A percentile compares a stretch with the other conserved stretches of the same genome.
phyloP scores from a whole-genome alignment of 2,797 vertebrate species.

The Smutsia gigantea region DNA sequence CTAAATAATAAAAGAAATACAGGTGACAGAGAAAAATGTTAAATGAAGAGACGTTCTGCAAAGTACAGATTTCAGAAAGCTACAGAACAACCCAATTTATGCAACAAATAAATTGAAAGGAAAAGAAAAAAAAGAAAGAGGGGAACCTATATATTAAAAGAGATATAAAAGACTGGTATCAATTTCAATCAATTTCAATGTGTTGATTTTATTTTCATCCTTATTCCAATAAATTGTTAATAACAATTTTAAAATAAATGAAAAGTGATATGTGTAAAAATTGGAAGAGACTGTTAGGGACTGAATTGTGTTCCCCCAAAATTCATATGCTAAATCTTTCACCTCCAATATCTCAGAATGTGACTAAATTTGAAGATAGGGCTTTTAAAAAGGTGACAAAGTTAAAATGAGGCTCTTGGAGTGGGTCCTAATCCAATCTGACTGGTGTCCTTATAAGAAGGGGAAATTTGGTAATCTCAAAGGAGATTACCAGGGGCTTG shows the following conservation, averaged over 20 bases:
- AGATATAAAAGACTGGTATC: not conserved
- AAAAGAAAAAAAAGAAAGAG: not conserved
- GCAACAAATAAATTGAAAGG: slow-evolving; percentile 13
- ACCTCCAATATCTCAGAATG: not conserved
- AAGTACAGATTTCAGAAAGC: not conserved
- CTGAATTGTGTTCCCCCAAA: not conserved
- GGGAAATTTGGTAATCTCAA: not conserved
- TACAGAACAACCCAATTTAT: not conserved
- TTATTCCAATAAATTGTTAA: slow-evolving; percentile 28
- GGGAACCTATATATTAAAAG: not conserved
- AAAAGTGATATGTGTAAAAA: slow-evolving; percentile 16
- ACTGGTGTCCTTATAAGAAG: not conserved
- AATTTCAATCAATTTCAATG: not conserved
- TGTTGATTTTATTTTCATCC: slow-evolving; percentile 11
- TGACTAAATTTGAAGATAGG: not conserved
- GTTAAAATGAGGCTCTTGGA: not conserved
- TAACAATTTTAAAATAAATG: not conserved
- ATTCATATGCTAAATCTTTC: not conserved
- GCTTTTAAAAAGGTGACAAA: not conserved
- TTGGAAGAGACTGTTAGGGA: not conserved
- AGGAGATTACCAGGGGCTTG: not conserved
- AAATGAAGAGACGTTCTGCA: not conserved
- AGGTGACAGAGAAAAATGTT: not conserved
- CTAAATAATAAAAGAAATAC: slow-evolving; percentile 37
- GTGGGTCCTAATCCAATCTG: not conserved